phyloP scores from a whole-genome alignment of 2,888 invertebrate species.

The Standfussiana lucernea region DNA sequence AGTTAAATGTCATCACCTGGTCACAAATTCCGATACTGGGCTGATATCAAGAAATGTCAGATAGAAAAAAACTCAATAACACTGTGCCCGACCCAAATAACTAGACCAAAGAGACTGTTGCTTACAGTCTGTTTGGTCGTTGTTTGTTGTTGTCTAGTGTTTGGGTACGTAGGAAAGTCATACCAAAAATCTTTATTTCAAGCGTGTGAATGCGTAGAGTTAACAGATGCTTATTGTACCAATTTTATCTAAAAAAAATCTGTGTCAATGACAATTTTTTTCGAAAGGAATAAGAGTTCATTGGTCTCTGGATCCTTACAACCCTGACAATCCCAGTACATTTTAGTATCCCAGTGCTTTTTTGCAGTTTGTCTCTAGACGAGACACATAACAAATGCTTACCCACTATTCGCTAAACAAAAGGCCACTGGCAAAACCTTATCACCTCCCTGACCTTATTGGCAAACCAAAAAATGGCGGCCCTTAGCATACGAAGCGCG shows the following conservation, averaged over 20 bases:
- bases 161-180: neutral
- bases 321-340: neutral
- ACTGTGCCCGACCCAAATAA: neutral
- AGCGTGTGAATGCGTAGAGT: neutral
- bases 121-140: too few relatives aligned
- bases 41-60: neutral
- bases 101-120: neutral
- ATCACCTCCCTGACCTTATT: constrained; percentile 47
- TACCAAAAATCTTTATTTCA: neutral
- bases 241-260: neutral
- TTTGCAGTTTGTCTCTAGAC: neutral
- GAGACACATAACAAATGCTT: neutral
- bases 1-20: neutral
- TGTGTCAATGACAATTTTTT: too few relatives aligned
- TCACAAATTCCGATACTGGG: neutral
- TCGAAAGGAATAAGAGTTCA: neutral
- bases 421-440: constrained; percentile 24
- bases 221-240: neutral
- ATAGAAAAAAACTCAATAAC: neutral
- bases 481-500: constrained; percentile 48
- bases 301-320: neutral
- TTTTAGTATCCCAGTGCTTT: neutral
- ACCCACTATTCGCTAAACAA: constrained; percentile 27
- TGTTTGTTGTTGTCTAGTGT: too few relatives aligned
- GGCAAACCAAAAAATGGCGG: constrained; percentile 41